These are phyloP conservation scores for Eulemur rufifrons DNA, from an alignment of 2,113 vertebrate species.

Conservation along the genomic window DNA sequence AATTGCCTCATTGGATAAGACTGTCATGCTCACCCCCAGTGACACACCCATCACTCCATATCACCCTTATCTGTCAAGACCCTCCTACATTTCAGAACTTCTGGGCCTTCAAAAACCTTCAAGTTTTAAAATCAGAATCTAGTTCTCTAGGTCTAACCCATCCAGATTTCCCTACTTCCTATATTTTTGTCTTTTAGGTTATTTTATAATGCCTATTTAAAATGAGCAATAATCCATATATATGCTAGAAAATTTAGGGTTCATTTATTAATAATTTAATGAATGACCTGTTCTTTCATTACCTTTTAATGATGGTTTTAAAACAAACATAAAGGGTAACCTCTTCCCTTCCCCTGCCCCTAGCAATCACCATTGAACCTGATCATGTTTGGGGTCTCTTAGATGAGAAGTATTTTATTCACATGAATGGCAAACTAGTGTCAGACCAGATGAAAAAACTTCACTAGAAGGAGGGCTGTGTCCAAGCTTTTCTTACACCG, in stretches of 20 bases:
- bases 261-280: not conserved
- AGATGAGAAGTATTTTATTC: not conserved
- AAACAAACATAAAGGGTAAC: not conserved
- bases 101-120: not conserved
- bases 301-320: slow-evolving; percentile 19
- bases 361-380: not conserved
- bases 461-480: not conserved
- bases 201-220: not conserved
- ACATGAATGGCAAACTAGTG: not conserved
- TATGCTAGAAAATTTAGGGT: not conserved
- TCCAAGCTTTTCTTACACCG: not conserved
- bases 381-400: not conserved
- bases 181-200: not conserved
- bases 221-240: not conserved
- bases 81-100: not conserved
- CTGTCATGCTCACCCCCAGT: too few relatives aligned
- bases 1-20: not conserved
- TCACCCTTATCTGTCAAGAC: not conserved
- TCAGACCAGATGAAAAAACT: not conserved
- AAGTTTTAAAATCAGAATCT: not conserved
- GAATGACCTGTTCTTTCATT: not conserved
- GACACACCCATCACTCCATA: not conserved
- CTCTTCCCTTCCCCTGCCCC: accelerated
- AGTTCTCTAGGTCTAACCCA: not conserved
- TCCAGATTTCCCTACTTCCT: not conserved